phyloP scores from a whole-genome alignment of 2,797 vertebrate genomes.

The Fratercula arctica region DNA sequence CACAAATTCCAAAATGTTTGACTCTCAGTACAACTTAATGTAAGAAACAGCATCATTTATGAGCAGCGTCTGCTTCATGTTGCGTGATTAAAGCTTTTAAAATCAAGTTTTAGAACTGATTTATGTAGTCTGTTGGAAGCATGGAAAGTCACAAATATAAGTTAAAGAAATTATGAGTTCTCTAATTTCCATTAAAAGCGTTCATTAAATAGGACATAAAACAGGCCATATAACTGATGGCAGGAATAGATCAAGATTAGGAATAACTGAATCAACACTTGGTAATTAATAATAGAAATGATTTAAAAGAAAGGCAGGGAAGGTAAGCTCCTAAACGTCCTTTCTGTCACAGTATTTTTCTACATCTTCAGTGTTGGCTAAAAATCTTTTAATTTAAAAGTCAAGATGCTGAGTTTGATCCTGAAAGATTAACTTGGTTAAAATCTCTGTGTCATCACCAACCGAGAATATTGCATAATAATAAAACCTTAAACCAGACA shows the following conservation, averaged over 20 bases:
- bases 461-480: slow-evolving; percentile 8
- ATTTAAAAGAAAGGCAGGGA: background rate
- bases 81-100: background rate
- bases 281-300: background rate
- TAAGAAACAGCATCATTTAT: background rate
- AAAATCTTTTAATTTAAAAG: background rate
- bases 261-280: slow-evolving; percentile 9
- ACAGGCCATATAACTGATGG: background rate
- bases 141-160: background rate
- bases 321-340: background rate
- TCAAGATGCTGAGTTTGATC: background rate
- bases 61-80: background rate
- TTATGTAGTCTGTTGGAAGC: background rate
- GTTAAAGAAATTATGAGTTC: slow-evolving; percentile 15
- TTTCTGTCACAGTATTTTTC: background rate
- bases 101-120: background rate
- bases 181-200: background rate
- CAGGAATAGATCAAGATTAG: background rate
- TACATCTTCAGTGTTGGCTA: background rate
- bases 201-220: slow-evolving; percentile 24
- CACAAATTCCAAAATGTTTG: background rate
- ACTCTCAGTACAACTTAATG: background rate
- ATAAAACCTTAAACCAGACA: background rate
- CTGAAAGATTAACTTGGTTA: slow-evolving; percentile 1
- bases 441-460: slow-evolving; percentile 12